Base-by-base conservation (phyloP, 2,113 vertebrate species). In the Tachycineta bicolor region DNA sequence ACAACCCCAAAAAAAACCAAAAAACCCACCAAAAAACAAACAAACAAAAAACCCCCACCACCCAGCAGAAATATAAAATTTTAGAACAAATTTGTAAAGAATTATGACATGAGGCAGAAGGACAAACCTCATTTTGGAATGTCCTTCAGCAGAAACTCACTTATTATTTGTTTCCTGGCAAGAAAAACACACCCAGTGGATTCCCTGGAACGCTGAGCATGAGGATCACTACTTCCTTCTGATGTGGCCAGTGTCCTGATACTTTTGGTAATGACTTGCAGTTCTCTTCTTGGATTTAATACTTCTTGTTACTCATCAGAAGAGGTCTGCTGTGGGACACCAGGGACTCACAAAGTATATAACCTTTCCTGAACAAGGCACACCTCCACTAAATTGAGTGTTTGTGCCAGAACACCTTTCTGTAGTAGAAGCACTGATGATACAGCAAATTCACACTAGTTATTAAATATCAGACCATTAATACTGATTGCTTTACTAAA, bases 191-290 rank as follows among this genome's bases (percentile, higher is more conserved):
- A 50, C 3, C 12, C 62, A 44, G 20, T 55, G 63, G 13, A 60
- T 11, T 11, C 17, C 47, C 71, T 60, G 44, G 26, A 58, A 16
- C 0, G 0, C 9, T 33, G 29, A 89, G 9, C 26, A 17, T 1
- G 3, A 63, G 11, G 28, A 75, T 41, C 31, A 31, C 11, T 26
- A 3, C 10, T 88, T 59, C 75, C 31, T 78, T 58, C 43, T 31
- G 29, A 34, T 41, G 25, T 29, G 7, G 14, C 6, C 24, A 9
- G 4, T 19, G 37, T 25, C 43, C 52, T 59, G 22, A 75, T 5
- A 12, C 39, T 29, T 15, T 15, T 75, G 29, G 16, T 46, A 49
- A 23, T 64, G 34, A 17, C 28, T 71, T 68, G 13, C 25, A 50
- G n/a, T 31, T 29, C 14, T 78, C 15, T 64, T 77, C 24, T 20